Conservation (phyloP, 2,797 vertebrate genomes). For the Tapirus indicus region DNA sequence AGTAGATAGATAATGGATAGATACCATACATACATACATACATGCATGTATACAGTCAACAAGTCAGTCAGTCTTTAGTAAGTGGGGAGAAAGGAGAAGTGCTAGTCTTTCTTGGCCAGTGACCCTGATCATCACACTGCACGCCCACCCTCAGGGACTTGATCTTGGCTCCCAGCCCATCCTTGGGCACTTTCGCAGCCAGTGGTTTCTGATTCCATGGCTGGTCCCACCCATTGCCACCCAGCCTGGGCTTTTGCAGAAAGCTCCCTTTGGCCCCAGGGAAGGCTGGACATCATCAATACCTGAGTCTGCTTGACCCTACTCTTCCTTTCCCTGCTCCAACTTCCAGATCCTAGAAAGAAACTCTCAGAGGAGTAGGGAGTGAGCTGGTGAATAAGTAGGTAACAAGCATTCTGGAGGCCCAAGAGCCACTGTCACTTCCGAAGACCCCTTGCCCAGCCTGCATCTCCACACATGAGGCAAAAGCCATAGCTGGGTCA, state of each 20-base stretch:
- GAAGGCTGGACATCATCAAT: not conserved
- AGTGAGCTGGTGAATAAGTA: not conserved
- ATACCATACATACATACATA: not conserved
- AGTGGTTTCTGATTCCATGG: not conserved
- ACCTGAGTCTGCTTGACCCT: not conserved
- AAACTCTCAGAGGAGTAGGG: not conserved
- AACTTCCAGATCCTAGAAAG: not conserved
- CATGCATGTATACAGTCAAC: fast-evolving
- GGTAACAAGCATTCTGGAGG: not conserved
- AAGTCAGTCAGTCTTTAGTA: not conserved
- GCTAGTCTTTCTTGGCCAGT: fast-evolving
- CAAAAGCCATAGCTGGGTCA: not conserved
- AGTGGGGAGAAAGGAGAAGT: not conserved
- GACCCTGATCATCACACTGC: not conserved
- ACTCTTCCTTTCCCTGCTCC: not conserved
- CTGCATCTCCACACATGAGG: not conserved
- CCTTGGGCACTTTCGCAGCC: not conserved
- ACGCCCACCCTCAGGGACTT: no score
- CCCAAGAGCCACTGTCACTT: not conserved
- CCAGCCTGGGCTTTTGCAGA: not conserved
- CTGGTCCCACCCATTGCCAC: not conserved
- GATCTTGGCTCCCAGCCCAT: not conserved
- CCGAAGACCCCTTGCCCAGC: fast-evolving
- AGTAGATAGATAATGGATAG: not conserved
- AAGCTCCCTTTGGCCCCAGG: not conserved